Base-by-base conservation (phyloP, 2,113 vertebrate species). In the Sarotherodon lohbergeri region DNA sequence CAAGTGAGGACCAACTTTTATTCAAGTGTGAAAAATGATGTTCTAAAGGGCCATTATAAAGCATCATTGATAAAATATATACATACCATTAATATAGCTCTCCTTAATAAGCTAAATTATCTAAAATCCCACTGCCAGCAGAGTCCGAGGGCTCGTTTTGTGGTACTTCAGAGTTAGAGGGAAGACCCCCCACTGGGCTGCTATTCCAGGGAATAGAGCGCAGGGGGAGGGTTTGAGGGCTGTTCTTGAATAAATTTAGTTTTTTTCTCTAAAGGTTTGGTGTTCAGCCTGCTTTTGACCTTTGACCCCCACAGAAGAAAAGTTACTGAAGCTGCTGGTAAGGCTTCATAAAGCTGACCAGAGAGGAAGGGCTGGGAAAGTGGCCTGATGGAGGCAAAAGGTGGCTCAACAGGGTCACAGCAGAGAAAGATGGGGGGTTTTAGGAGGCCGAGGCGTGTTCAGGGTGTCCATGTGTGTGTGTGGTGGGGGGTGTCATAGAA, bases 361-460 rank as follows among this genome's bases (percentile, higher is more conserved):
- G 86, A 54, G 55, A 90, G 80, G 54, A 80, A 84, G 32, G 88
- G 90, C 96, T 97, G 96, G 95, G 95, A 96, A 96, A 96, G 96
- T 95, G 94, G 90, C 94, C 95, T 94, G 95, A 93, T 90, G 81
- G 84, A 93, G 90, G 88, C 61, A 39, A 63, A 79, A 81, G 87
- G 86, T 41, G 85, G 86, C 85, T 90, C 56, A 83, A 89, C 87
- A 83, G 94, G 93, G 91, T 91, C 92, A 91, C 43, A 50, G 73
- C 24, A 81, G 24, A 83, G 84, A 85, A 84, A 85, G 86, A 66
- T 7, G 4, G 71, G 88, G 56, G 84, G 13, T 66, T n/a, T 81
- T 46, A 46, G 22, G 66, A 48, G 88, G 83, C 81, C 48, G 89
- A 78, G 52, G 81, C 88, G 86, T 78, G 81, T 46, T 83, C 24